Percentiles rank a stretch among this genome's conserved stretches.
phyloP scores from a whole-genome alignment of 1,140 invertebrate species.

The Liolophura sinensis region DNA sequence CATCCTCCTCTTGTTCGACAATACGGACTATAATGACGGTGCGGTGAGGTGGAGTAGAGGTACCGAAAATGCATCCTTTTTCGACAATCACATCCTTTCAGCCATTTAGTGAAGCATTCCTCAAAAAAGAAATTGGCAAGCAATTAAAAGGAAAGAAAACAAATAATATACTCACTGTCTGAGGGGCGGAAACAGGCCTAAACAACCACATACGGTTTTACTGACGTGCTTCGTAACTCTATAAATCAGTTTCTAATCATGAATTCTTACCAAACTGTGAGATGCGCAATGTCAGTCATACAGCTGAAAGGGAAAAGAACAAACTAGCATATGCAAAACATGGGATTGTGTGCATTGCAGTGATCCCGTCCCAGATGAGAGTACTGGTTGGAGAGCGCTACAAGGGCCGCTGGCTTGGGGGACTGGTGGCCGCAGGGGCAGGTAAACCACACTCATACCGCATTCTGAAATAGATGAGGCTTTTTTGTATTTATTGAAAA shows the following conservation, averaged over 20 bases:
- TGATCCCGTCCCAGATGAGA: conserved; percentile 50
- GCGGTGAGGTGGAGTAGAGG: background rate
- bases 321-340: background rate
- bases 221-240: too few relatives aligned
- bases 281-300: background rate
- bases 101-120: too few relatives aligned
- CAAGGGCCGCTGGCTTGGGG: conserved; percentile 51
- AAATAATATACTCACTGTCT: too few relatives aligned
- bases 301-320: background rate
- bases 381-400: conserved; percentile 40
- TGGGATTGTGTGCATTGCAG: conserved; percentile 25
- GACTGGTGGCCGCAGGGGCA: conserved; percentile 50
- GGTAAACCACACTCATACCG: conserved; percentile 23
- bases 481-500: too few relatives aligned
- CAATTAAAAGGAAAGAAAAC: too few relatives aligned
- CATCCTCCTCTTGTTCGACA: background rate
- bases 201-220: too few relatives aligned
- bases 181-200: too few relatives aligned
- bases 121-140: too few relatives aligned
- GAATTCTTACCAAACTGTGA: too few relatives aligned
- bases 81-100: background rate
- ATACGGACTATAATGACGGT: conserved; percentile 5
- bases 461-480: too few relatives aligned
- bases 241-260: too few relatives aligned
- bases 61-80: background rate